Base-by-base conservation (phyloP, 2,113 vertebrate species). In the Anseranas semipalmata region DNA sequence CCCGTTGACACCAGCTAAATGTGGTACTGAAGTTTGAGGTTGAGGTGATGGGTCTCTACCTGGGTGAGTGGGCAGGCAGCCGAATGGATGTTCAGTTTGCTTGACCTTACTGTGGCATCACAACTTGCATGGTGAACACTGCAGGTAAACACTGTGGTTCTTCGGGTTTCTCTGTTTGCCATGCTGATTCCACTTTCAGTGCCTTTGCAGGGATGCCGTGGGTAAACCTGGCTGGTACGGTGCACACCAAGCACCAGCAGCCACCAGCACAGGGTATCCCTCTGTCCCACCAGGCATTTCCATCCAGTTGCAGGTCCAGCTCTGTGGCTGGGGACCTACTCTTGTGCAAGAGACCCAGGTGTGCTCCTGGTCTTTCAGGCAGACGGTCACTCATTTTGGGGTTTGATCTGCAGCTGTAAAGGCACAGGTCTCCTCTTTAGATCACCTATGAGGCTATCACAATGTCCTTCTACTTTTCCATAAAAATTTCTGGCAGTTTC, bases 1-100 rank as follows among this genome's bases (percentile, higher is more conserved):
- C 92, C 96, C 91, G 90, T 93, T 94, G 90, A 95, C 92, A 77
- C 43, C 60, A 80, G 85, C 93, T 93, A 94, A 94, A 94, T 89
- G 60, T 32, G 43, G 85, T 33, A 45, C 10, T 81, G 56, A 71
- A 94, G 67, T 77, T 27, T 90, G 85, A 93, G 89, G 59, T 6
- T 86, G 79, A 94, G 82, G 90, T 74, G 90, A 22, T 79, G 66
- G 95, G 53, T 83, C 88, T 85, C 37, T 70, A 93, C 90, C 83
- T 86, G 75, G 77, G 41, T 13, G 72, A 90, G 72, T 2, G 30
- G 96, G 95, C 95, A 94, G 72, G 25, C 67, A 81, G 90, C 85
- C 96, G 94, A 77, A 63, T 12, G 46, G 52, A 70, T 3, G 10
- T 33, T n/a, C 65, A 90, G 59, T 37, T 68, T 25, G 17, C 67